Evolutionary conservation across 2,797 vertebrate genomes (phyloP), one percentile per base, ranked within the genome.

Genomic region (Danio jaintianensis): DNA sequence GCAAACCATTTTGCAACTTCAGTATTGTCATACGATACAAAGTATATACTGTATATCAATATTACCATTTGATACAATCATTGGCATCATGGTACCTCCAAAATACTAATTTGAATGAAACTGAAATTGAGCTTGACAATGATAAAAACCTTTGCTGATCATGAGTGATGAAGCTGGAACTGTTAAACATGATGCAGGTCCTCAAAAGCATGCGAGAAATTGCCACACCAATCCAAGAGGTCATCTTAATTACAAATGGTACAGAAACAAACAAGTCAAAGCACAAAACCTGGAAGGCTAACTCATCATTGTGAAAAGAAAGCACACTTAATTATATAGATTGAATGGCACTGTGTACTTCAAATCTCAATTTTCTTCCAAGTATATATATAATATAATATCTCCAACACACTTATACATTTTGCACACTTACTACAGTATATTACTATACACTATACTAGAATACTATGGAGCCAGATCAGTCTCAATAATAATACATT

Each of bases 221-320:
- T 85, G 93, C 1, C 94, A 93, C 92, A 95, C 93, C 38, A 50
- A 94, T 94, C 92, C 94, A 94, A 0, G 92, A 93, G 91, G 94
- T 92, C 86, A 94, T 93, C 93, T 95, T 50, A 92, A 88, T 81
- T 61, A 80, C 80, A 80, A 74, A 52, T 69, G 48, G 87, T 67
- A 61, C 52, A 66, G 50, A 78, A 75, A 71, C 67, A 48, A 29
- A 38, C 69, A 84, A 22, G 22, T 76, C 38, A 42, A 53, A 76
- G 13, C n/a, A 52, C 3, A 47, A 20, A 29, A 53, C 45, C 10
- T 15, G 36, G 11, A 15, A 61, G 16, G 22, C 22, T 36, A 48
- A 61, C 20, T 72, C 20, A 42, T 5, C n/a, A 40, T 63, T 63
- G 38, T 1, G 2, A 36, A 43, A 20, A 20, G 20, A 0, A 66